Percentiles rank a stretch among this genome's conserved stretches.
Evolutionary conservation across 2,888 invertebrate species (phyloP).

Genomic region (Netelia inedita): DNA sequence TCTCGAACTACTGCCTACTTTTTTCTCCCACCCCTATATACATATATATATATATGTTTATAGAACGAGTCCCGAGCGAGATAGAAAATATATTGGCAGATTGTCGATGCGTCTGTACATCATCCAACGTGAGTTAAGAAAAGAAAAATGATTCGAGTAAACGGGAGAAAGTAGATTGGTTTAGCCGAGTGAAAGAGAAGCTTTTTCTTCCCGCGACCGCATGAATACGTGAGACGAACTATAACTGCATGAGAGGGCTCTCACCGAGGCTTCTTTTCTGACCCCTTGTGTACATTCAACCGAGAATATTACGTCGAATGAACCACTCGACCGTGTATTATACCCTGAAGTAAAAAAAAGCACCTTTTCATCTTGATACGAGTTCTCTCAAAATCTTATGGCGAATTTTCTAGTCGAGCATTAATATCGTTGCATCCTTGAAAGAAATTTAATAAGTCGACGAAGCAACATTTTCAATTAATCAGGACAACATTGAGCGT

Average conservation of each 20-base stretch:
- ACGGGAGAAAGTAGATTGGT: constrained; percentile 49
- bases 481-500: too few species aligned
- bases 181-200: constrained; percentile 26
- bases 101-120: constrained; percentile 59
- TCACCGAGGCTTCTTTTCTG: constrained; percentile 1
- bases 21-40: constrained; percentile 20
- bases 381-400: background rate
- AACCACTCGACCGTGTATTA: background rate
- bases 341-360: background rate
- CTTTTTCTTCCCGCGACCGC: background rate
- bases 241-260: background rate
- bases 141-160: constrained; percentile 48
- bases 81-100: constrained; percentile 59
- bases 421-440: background rate
- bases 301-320: constrained; percentile 26
- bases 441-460: background rate
- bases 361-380: constrained; percentile 24
- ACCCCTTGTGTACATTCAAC: constrained; percentile 31
- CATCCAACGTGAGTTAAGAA: constrained; percentile 37
- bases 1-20: background rate
- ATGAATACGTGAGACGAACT: background rate
- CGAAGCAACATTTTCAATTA: too few species aligned
- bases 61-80: constrained; percentile 22
- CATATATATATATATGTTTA: constrained; percentile 1
- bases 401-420: background rate